Conservation (phyloP, 1,140 invertebrate genomes). For the Plectrocnemia conspersa region DNA sequence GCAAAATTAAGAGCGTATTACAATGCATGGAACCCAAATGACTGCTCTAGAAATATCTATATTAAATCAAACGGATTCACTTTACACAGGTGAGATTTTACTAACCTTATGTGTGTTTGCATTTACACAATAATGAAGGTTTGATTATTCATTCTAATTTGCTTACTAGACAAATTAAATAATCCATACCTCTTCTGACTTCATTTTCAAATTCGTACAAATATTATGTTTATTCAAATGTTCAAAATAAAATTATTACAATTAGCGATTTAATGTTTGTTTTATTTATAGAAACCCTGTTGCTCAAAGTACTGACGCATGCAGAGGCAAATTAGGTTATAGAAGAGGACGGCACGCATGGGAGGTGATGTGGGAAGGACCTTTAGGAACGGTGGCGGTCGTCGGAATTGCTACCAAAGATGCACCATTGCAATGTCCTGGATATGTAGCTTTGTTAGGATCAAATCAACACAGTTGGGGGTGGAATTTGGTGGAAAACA, state of each 20-base stretch:
- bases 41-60: conserved; percentile 95
- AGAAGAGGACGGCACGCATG: conserved; percentile 90
- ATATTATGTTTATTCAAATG: not conserved
- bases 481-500: conserved; percentile 98
- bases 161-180: no score
- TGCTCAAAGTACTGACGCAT: conserved; percentile 96
- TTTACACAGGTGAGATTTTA: conserved; percentile 68
- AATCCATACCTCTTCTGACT: no score
- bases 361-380: conserved; percentile 99
- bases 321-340: conserved; percentile 92
- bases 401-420: conserved; percentile 95
- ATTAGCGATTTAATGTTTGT: no score
- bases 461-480: conserved; percentile 97
- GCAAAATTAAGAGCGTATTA: conserved; percentile 90
- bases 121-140: no score
- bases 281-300: conserved; percentile 77
- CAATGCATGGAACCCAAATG: conserved; percentile 96
- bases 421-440: conserved; percentile 83
- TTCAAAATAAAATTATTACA: not conserved
- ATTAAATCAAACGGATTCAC: conserved; percentile 97
- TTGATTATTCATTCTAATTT: no score
- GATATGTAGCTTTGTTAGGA: conserved; percentile 91
- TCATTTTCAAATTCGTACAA: no score
- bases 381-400: conserved; percentile 91
- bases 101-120: no score